phyloP scores from a whole-genome alignment of 1,140 invertebrate genomes.

The Meloidogyne exigua region DNA sequence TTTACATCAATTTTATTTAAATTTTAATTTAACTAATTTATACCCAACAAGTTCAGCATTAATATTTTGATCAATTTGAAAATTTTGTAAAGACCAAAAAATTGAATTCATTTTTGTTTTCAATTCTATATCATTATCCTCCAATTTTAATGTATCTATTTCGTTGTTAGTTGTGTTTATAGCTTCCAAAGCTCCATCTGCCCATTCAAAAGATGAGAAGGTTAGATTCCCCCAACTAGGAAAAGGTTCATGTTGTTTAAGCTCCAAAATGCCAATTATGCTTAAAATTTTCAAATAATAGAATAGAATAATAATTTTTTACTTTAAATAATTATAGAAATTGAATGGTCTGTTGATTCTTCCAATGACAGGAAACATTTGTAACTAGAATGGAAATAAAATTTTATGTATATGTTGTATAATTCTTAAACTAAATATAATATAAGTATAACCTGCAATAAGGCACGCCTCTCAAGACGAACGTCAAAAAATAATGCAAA shows the following conservation, averaged over 20 bases:
- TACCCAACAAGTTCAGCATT: slow-evolving; percentile 3
- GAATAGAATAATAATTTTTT: not conserved
- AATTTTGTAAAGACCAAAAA: slow-evolving; percentile 8
- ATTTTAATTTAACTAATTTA: not conserved
- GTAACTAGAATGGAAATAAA: slow-evolving; percentile 1
- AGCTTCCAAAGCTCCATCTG: not conserved
- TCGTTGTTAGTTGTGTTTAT: not conserved
- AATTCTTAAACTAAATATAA: no score
- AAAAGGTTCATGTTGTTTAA: slow-evolving; percentile 16
- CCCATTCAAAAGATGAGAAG: slow-evolving; percentile 4
- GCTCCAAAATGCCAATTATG: slow-evolving; percentile 20
- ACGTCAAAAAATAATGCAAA: slow-evolving; percentile 26
- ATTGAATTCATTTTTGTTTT: not conserved
- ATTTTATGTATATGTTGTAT: not conserved
- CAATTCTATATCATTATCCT: not conserved
- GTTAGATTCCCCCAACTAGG: slow-evolving; percentile 23
- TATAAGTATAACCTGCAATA: slow-evolving; percentile 15
- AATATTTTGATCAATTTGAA: slow-evolving; percentile 18
- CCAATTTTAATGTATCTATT: not conserved
- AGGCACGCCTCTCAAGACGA: slow-evolving; percentile 11
- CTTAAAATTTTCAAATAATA: not conserved
- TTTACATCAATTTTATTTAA: not conserved
- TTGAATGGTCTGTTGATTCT: slow-evolving; percentile 9
- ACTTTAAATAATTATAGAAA: not conserved
- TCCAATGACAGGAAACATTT: slow-evolving; percentile 18